A percentile compares a stretch with the other conserved stretches of the same genome.
phyloP scores from a whole-genome alignment of 2,888 invertebrate species.

The Drosophila neonasuta region DNA sequence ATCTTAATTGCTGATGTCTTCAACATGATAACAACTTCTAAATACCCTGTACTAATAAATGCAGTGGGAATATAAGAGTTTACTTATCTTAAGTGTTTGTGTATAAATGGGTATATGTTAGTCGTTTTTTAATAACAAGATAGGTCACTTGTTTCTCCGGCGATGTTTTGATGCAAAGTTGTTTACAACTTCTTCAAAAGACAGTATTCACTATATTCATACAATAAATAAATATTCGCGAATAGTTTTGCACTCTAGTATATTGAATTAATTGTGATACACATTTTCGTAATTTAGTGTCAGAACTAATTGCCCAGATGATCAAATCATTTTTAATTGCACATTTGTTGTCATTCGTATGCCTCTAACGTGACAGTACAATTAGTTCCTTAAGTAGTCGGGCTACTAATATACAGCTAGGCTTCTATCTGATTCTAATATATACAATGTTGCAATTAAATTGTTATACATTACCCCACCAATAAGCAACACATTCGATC shows the following conservation, averaged over 20 bases:
- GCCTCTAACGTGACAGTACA: conserved; percentile 12
- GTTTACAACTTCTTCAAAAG: too few species aligned
- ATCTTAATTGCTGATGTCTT: not conserved
- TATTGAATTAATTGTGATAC: conserved; percentile 28
- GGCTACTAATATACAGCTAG: not conserved
- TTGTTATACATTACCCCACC: not conserved
- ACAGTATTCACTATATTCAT: too few species aligned
- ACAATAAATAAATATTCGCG: not conserved
- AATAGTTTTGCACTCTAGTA: not conserved
- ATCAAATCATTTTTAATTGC: conserved; percentile 39
- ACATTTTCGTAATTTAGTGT: conserved; percentile 23
- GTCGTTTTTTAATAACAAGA: too few species aligned
- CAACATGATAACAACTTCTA: not conserved
- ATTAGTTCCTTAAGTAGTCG: conserved; percentile 23
- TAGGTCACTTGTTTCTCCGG: not conserved
- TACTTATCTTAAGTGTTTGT: not conserved
- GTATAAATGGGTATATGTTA: not conserved
- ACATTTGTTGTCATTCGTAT: conserved; percentile 28
- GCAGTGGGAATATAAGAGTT: not conserved
- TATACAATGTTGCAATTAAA: not conserved
- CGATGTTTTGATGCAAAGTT: not conserved
- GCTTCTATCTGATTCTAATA: conserved; percentile 4
- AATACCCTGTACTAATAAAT: not conserved
- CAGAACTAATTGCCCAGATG: conserved; percentile 26
- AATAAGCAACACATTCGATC: too few species aligned